Conservation (phyloP, 1,140 invertebrate genomes). For the Antheraea mylitta region DNA sequence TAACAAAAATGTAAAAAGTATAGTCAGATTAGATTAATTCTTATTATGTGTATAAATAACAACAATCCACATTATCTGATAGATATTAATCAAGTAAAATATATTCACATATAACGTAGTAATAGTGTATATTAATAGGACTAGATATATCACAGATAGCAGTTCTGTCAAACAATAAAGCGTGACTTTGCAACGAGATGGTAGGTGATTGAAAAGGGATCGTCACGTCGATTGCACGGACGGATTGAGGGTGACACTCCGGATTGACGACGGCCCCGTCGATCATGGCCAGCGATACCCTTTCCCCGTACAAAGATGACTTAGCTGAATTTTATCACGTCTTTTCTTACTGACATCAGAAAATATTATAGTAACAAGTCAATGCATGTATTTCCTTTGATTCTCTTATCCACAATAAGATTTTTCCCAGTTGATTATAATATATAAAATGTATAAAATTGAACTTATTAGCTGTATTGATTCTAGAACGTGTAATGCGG, state of each 20-base stretch:
- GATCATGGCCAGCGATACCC: not conserved
- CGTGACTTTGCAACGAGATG: not conserved
- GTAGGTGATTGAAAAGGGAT: not conserved
- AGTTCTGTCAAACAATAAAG: not conserved
- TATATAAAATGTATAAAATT: too few species aligned
- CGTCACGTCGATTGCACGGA: not conserved
- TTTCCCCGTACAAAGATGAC: not conserved
- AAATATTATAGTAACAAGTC: not conserved
- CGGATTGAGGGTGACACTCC: conserved; percentile 11
- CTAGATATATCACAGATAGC: not conserved
- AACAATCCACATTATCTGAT: too few species aligned
- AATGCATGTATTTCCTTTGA: not conserved
- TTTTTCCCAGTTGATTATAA: too few species aligned
- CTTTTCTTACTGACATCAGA: not conserved
- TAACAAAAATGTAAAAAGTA: too few species aligned
- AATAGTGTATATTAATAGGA: not conserved
- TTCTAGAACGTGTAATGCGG: too few species aligned
- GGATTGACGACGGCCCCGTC: conserved; percentile 6
- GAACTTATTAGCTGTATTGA: too few species aligned
- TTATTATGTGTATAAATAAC: too few species aligned
- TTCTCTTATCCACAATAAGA: too few species aligned
- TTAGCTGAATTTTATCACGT: not conserved
- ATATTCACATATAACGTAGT: not conserved
- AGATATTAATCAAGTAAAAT: too few species aligned
- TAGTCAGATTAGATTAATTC: too few species aligned